Evolutionary conservation across 2,888 invertebrate species (phyloP), one percentile per base, ranked within the genome.

Genomic region (Torymus auratus): DNA sequence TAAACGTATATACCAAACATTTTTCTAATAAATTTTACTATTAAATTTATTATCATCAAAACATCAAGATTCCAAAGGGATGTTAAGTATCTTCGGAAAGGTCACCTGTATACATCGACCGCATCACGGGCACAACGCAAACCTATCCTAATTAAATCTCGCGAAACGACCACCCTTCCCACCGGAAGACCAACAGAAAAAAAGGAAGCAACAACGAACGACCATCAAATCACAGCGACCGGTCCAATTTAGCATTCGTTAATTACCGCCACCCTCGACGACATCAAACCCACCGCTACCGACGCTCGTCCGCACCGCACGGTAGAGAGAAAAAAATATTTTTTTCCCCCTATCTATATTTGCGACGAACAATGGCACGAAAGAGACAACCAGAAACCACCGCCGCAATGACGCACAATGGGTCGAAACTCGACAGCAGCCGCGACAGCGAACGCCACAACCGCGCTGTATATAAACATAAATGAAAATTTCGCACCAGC

Each of bases 401-500:
- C 53, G 20, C 12, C 17, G 28, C 28, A 28, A 28, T 28, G 28
- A 28, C 28, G 28, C 28, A 28, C 28, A 28, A 28, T 28, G 28
- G 28, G 28, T 28, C 28, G 28, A 28, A 28, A 28, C 28, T 28
- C 28, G 7, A 28, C 28, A 0, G 7, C 28, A 4, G 3, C 2
- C 56, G 1, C 23, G 56, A 28, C n/a, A 15, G 41, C n/a, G n/a
- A 55, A 23, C 55, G 55, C 14, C 28, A 15, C 2, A 23, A 2
- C 20, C 52, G 55, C 55, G 12, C 28, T 15, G 11, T 58, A n/a
- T 69, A 70, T 70, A 64, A 70, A 70, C 76, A 53, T 64, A 70
- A 69, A 77, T 70, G 76, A 69, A 70, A 77, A 69, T 77, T 70
- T 77, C 64, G 55, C 67, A 20, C 55, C 55, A 53, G 28, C 53